Conservation (phyloP, 2,888 invertebrate genomes). For the Keiferia lycopersicella region DNA sequence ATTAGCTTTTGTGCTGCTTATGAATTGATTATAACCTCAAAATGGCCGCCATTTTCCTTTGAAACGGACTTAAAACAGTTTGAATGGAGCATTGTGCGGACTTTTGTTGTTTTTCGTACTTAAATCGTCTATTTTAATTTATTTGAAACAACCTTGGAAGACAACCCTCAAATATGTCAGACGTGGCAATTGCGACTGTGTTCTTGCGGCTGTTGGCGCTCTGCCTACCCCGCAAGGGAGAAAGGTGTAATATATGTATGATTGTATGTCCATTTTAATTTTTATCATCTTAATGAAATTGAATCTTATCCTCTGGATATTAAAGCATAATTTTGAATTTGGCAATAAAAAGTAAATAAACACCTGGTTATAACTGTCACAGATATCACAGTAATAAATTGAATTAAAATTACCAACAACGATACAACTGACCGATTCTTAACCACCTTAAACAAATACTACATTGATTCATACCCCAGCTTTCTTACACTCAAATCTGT, state of each 20-base stretch:
- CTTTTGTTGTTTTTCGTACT: constrained; percentile 1
- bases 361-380: not conserved
- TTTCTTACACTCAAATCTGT: constrained; percentile 33
- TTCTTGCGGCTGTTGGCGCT: too few species aligned
- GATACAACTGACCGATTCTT: constrained; percentile 6
- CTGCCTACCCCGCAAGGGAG: too few species aligned
- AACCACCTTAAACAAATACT: constrained; percentile 15
- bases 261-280: not conserved
- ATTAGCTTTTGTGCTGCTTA: constrained; percentile 45
- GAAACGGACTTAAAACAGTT: constrained; percentile 15
- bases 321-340: too few species aligned
- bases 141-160: too few species aligned
- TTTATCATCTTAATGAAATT: too few species aligned
- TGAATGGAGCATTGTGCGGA: not conserved
- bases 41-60: constrained; percentile 27
- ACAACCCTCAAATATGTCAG: too few species aligned
- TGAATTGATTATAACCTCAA: constrained; percentile 53
- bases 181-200: too few species aligned
- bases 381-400: constrained; percentile 7
- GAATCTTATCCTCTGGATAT: not conserved
- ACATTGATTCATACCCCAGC: not conserved
- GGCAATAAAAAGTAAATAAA: not conserved
- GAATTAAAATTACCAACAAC: constrained; percentile 14
- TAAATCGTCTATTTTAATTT: not conserved
- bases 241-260: too few species aligned